phyloP scores from a whole-genome alignment of 2,113 vertebrate genomes.

The Plestiodon gilberti region DNA sequence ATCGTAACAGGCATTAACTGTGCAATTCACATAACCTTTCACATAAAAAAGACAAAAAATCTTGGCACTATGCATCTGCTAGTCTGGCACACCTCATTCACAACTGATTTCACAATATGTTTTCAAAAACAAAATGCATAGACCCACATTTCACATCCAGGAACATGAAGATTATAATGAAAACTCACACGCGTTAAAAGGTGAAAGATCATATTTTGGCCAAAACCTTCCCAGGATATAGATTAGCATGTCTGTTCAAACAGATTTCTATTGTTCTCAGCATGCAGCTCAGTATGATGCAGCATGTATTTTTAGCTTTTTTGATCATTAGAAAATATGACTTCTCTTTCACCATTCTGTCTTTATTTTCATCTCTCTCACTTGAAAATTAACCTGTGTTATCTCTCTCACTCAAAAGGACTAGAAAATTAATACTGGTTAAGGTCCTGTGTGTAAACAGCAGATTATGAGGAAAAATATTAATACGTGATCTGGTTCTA shows the following conservation, averaged over 20 bases:
- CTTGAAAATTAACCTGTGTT: background rate
- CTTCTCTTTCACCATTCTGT: background rate
- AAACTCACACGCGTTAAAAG: background rate
- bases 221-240: slow-evolving; percentile 4
- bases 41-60: background rate
- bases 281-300: background rate
- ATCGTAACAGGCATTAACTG: background rate
- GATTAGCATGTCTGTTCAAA: background rate
- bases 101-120: background rate
- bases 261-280: background rate
- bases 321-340: slow-evolving; percentile 6
- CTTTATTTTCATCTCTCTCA: background rate
- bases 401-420: background rate
- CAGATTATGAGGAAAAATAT: background rate
- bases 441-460: background rate
- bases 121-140: background rate
- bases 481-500: background rate
- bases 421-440: background rate
- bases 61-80: background rate
- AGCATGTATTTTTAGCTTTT: slow-evolving; percentile 7
- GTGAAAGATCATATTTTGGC: background rate
- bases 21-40: background rate
- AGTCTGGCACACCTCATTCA: background rate
- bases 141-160: background rate
- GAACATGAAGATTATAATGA: background rate